Percentiles rank a stretch among this genome's conserved stretches.
Evolutionary conservation across 1,140 invertebrate genomes (phyloP).

Genomic region (Zaprionus taronus): DNA sequence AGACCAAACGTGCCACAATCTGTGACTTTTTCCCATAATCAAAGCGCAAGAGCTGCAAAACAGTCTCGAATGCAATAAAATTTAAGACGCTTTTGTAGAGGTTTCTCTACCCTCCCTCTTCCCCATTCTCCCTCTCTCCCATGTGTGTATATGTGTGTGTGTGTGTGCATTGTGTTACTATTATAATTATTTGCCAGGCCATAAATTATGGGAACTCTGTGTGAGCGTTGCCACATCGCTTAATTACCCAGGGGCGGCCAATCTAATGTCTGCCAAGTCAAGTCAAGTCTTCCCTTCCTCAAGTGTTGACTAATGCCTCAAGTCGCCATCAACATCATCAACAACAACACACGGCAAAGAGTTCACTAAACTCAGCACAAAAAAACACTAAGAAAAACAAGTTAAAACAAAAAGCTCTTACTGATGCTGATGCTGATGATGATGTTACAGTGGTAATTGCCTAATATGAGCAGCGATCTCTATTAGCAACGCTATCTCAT

Average conservation of each 20-base stretch:
- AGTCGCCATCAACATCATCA: constrained; percentile 28
- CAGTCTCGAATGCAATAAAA: constrained; percentile 69
- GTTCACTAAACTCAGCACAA: constrained; percentile 70
- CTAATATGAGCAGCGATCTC: constrained; percentile 27
- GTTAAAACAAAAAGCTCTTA: constrained; percentile 30
- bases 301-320: constrained; percentile 61
- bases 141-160: too few species aligned
- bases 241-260: constrained; percentile 66
- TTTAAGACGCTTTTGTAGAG: constrained; percentile 75
- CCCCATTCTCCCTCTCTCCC: not conserved
- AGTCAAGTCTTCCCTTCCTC: not conserved
- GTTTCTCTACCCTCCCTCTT: not conserved
- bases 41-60: constrained; percentile 60
- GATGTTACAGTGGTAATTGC: constrained; percentile 44
- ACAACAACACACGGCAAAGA: constrained; percentile 10
- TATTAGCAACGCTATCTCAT: constrained; percentile 1
- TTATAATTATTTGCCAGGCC: constrained; percentile 77
- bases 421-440: constrained; percentile 41
- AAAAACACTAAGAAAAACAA: constrained; percentile 21
- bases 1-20: constrained; percentile 9
- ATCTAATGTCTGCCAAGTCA: constrained; percentile 58
- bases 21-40: constrained; percentile 69
- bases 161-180: constrained; percentile 70
- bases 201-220: constrained; percentile 76
- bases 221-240: constrained; percentile 71